Base-by-base conservation (phyloP, 2,888 invertebrate species). In the Globia sparganii region DNA sequence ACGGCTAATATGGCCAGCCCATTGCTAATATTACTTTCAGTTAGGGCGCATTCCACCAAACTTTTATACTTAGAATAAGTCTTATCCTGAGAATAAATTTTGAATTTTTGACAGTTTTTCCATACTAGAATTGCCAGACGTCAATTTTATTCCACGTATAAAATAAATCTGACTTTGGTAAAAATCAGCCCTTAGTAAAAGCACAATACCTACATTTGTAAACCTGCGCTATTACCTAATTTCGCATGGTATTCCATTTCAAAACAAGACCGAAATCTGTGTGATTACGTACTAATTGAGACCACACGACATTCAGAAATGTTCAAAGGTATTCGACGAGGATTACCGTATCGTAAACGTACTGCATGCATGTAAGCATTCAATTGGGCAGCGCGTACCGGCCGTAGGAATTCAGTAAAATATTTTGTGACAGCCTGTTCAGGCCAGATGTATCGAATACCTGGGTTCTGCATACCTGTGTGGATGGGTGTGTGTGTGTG, bases 351-450 rank as follows among this genome's bases (percentile, higher is more conserved):
- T 83, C 79, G 56, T 11, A 56, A 72, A 75, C 53, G 37, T 53
- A 34, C 15, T 18, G 56, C 40, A 67, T 68, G 75, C 69, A 62
- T 72, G 76, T 68, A 56, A 59, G 73, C 78, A 88, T 87, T 87
- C 81, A 82, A 84, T 86, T 80, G 79, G 77, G 34, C 72, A 72
- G 75, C 59, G 70, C 68, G 72, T 72, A 75, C 72, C 59, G 15
- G 3, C 53, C 43, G 58, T 61, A 43, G 85, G 86, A 72, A 86
- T 85, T 76, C 46, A 73, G 75, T 77, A 58, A 86, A 86, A 83
- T 86, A 87, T 89, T 89, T 84, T 75, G 88, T 84, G 83, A 86
- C 87, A 83, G 64, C 71, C 75, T 81, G 78, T 46, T 56, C 53
- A 34, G 46, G 25, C 31, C 49, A 74, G 46, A 75, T 78, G 81